These are phyloP conservation scores for Polydrusus tereticollis DNA, from an alignment of 2,888 invertebrate species.

Conservation along the genomic window DNA sequence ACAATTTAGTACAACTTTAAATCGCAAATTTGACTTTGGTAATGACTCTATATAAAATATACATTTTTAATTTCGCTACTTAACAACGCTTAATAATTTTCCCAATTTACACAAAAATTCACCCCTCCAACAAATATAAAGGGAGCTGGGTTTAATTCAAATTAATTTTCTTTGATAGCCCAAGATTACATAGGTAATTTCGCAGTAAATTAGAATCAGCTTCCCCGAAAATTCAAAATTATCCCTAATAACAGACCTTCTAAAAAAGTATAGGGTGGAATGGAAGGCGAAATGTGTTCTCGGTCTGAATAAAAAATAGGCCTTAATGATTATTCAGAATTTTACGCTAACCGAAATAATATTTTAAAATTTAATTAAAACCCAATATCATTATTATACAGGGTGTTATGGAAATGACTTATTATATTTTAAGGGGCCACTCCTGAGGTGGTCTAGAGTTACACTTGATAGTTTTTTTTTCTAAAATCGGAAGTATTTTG, in stretches of 20 bases:
- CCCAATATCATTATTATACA: background rate
- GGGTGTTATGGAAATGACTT: background rate
- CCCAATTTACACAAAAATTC: background rate
- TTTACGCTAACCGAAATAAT: background rate
- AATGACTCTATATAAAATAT: background rate
- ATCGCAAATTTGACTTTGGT: background rate
- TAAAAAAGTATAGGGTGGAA: constrained; percentile 7
- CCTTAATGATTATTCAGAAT: background rate
- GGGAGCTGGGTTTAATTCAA: background rate
- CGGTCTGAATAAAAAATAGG: constrained; percentile 2
- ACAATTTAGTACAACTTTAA: too few species aligned
- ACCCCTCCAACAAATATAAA: background rate
- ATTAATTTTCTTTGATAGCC: constrained; percentile 12
- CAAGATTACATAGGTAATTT: constrained; percentile 13
- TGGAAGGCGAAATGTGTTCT: background rate
- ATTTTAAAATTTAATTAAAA: background rate
- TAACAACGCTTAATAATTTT: background rate
- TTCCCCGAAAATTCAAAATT: constrained; percentile 10
- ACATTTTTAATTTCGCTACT: background rate
- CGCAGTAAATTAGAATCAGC: constrained; percentile 11
- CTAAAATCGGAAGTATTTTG: too few species aligned
- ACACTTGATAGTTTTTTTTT: too few species aligned
- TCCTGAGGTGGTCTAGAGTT: too few species aligned
- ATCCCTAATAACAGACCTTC: constrained; percentile 10
- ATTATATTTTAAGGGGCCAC: too few species aligned